Evolutionary conservation across 2,113 vertebrate species (phyloP).

Genomic region (Platysternon megacephalum): DNA sequence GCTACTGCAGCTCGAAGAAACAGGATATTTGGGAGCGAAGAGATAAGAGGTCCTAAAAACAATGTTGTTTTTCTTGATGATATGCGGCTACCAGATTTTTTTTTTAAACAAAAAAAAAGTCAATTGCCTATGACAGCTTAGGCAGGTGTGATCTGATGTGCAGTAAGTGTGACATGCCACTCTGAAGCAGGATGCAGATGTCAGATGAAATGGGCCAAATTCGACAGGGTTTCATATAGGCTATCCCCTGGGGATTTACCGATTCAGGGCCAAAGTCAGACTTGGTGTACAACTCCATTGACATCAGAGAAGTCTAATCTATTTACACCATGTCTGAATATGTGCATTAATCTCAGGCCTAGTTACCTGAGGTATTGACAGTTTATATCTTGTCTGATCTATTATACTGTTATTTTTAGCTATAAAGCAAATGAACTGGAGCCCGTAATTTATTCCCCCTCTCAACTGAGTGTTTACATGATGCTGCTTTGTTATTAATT

Average conservation of each 20-base stretch:
- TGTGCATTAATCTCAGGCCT: conserved; percentile 20
- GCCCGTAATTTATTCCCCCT: not conserved
- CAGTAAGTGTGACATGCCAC: conserved; percentile 68
- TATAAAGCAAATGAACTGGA: not conserved
- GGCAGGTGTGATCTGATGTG: conserved; percentile 82
- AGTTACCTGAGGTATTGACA: conserved; percentile 17
- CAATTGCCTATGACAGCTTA: conserved; percentile 71
- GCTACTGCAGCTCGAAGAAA: conserved; percentile 88
- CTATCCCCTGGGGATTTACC: conserved; percentile 44
- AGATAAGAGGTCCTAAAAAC: conserved; percentile 94
- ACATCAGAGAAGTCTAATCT: conserved; percentile 43
- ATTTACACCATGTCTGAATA: conserved; percentile 28
- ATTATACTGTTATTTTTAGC: not conserved
- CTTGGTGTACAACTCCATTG: conserved; percentile 56
- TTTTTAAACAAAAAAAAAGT: conserved; percentile 60
- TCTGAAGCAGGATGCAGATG: conserved; percentile 86
- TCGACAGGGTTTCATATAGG: conserved; percentile 44
- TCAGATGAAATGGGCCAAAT: conserved; percentile 74
- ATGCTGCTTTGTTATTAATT: not conserved
- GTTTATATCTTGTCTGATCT: not conserved
- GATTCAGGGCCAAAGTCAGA: conserved; percentile 38
- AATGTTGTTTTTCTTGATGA: conserved; percentile 95
- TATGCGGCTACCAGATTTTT: conserved; percentile 81
- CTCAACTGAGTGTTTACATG: accelerated
- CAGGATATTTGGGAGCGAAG: conserved; percentile 95